Evolutionary conservation across 2,113 vertebrate species (phyloP), one percentile per base, ranked within the genome.

Genomic region (Rattus rattus): DNA sequence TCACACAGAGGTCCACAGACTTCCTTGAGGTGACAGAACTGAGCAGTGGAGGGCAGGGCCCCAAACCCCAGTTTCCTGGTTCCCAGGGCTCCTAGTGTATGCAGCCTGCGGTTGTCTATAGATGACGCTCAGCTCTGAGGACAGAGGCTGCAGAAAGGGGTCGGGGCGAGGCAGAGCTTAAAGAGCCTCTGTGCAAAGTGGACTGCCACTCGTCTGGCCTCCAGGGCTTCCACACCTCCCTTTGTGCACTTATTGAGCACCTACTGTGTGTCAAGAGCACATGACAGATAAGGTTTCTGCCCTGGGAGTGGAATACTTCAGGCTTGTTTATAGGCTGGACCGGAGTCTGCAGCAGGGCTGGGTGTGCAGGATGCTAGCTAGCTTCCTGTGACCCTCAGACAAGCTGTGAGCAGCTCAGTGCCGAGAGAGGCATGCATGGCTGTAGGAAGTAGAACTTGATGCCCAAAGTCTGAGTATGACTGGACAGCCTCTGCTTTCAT

Each of bases 21-120:
- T 92, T 95, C 65, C 96, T 93, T 26, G 83, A 88, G 88, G 72
- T 91, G 43, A 63, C 61, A 43, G 93, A 81, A 67, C 39, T 72
- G 0, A 2, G 80, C 76, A 67, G 76, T 47, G 20, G 43, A 92
- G 84, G 88, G 59, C 39, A 39, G 67, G 54, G 92, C 56, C 84
- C 33, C 39, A 73, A 86, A 54, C 76, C 91, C 96, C 92, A 59
- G 28, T 61, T 94, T 85, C 85, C 90, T 16, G 65, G 69, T 92
- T 94, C 84, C 90, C 90, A 72, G 90, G 20, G 88, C 0, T 4
- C 26, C 39, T 20, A 61, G 80, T 36, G 33, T 54, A 22, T 5
- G 43, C 33, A 12, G 24, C 1, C 1, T 20, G 5, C 56, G 26
- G 33, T 3, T 49, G 3, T 1, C 6, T 2, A 0, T 7, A 30